Conservation (phyloP, 2,113 vertebrate genomes). For the Rissa tridactyla region DNA sequence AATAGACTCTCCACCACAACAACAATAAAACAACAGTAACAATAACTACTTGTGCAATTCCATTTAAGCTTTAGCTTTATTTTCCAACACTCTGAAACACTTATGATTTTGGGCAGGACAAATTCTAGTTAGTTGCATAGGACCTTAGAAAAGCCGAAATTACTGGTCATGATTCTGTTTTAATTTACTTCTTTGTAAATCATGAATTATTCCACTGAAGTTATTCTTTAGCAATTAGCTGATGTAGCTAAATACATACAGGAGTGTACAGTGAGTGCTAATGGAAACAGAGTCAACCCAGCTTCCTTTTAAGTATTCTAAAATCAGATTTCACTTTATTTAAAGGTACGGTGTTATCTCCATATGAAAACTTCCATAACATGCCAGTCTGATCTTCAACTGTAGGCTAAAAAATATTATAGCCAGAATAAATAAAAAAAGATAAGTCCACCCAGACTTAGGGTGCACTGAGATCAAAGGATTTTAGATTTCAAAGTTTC, state of each 20-base stretch:
- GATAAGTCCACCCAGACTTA: background rate
- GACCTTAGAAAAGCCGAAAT: conserved; percentile 45
- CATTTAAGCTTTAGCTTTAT: background rate
- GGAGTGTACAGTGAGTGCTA: background rate
- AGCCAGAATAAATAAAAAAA: background rate
- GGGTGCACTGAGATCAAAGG: fast-evolving
- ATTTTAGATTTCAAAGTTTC: background rate
- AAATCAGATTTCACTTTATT: conserved; percentile 41
- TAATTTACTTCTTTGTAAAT: background rate
- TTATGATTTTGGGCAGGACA: background rate
- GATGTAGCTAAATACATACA: background rate
- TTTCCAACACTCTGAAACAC: conserved; percentile 29
- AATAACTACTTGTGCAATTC: background rate
- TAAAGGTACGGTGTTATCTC: conserved; percentile 35
- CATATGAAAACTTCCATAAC: conserved; percentile 36
- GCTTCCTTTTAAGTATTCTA: background rate
- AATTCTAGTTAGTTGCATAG: conserved; percentile 16
- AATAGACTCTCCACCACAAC: background rate
- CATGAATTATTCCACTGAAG: background rate
- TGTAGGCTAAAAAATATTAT: conserved; percentile 33
- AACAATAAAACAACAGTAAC: background rate
- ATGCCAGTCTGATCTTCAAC: conserved; percentile 31
- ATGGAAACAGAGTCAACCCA: background rate
- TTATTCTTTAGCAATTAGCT: background rate
- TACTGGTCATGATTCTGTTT: background rate